A percentile compares a stretch with the other conserved stretches of the same genome.
phyloP scores from a whole-genome alignment of 2,888 invertebrate genomes.

The Scotopteryx bipunctaria region DNA sequence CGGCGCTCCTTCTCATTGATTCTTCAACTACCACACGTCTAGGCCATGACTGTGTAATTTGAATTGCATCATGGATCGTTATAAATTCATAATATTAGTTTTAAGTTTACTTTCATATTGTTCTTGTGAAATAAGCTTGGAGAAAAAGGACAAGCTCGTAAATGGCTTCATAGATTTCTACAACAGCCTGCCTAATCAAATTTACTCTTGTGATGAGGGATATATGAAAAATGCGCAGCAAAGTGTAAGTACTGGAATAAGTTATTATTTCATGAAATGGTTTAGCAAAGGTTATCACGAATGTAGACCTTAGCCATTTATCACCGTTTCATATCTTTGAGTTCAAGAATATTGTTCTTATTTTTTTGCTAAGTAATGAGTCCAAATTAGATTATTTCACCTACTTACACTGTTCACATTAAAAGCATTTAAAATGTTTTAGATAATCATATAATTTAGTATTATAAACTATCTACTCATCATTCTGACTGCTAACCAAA shows the following conservation, averaged over 20 bases:
- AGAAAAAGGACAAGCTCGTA: conserved; percentile 55
- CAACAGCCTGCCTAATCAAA: conserved; percentile 72
- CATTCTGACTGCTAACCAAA: not conserved
- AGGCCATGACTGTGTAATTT: conserved; percentile 50
- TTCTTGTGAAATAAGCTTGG: conserved; percentile 55
- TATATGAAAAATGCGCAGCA: conserved; percentile 68
- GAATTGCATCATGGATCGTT: conserved; percentile 55
- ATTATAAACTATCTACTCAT: too few relatives aligned
- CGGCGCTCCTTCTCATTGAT: conserved; percentile 23
- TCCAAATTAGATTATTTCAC: too few relatives aligned
- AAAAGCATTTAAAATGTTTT: too few relatives aligned
- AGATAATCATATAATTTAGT: too few relatives aligned
- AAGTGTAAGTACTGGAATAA: conserved; percentile 63
- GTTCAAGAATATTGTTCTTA: conserved; percentile 5
- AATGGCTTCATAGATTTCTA: conserved; percentile 72
- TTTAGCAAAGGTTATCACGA: conserved; percentile 40
- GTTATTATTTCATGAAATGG: conserved; percentile 8
- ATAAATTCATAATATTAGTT: conserved; percentile 44
- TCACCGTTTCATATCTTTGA: conserved; percentile 16
- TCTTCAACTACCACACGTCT: conserved; percentile 26
- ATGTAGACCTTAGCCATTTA: conserved; percentile 25
- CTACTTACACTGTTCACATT: too few relatives aligned
- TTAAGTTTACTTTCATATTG: conserved; percentile 48
- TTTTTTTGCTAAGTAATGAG: not conserved
- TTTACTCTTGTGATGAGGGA: conserved; percentile 72